Base-by-base conservation (phyloP, 2,797 vertebrate species). In the Lepus oiostolus region DNA sequence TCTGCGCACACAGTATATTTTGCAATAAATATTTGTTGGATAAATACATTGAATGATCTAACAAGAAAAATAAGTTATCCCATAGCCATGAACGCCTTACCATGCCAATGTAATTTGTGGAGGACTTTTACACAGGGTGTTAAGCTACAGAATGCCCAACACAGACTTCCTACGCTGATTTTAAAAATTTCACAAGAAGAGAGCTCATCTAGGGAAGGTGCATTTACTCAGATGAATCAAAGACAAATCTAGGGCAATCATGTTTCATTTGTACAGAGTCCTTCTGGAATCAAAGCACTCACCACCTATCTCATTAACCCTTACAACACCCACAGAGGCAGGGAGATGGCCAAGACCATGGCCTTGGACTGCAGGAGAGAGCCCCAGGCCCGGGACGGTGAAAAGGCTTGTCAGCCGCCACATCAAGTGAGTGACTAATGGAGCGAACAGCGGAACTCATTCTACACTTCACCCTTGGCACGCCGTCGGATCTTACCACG, bases 341-440 rank as follows among this genome's bases (percentile, higher is more conserved):
- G 7, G 83, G 5, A 91, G n/a, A 90, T 60, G 83, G 90, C 42
- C 38, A 70, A 90, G 81, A 80, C 24, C 74, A 95, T 47, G 22
- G 52, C 63, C 54, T 13, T 28, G 42, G 65, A 79, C 63, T 35
- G n/a, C 80, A 6, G 62, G 82, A 81, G n/a, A 94, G 13, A 79
- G 94, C 90, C 94, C 60, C 72, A 96, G 97, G 94, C 96, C 67
- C 76, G 81, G 89, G 26, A 42, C 84, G 71, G n/a, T 80, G 94
- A 97, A 96, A 92, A 54, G 30, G 72, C 95, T 95, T 94, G 94
- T 94, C 84, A 85, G 92, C 91, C 94, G 86, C 95, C 96, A 96
- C 95, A 95, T 96, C 94, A 96, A 96, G 90, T 93, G 85, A 77
- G 80, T 93, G 88, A 96, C 88, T 92, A 93, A 97, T 93, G 68